Percentiles rank a stretch among this genome's conserved stretches.
These are phyloP conservation scores for Xestia xanthographa DNA, from an alignment of 2,888 invertebrate species.

Conservation along the genomic window DNA sequence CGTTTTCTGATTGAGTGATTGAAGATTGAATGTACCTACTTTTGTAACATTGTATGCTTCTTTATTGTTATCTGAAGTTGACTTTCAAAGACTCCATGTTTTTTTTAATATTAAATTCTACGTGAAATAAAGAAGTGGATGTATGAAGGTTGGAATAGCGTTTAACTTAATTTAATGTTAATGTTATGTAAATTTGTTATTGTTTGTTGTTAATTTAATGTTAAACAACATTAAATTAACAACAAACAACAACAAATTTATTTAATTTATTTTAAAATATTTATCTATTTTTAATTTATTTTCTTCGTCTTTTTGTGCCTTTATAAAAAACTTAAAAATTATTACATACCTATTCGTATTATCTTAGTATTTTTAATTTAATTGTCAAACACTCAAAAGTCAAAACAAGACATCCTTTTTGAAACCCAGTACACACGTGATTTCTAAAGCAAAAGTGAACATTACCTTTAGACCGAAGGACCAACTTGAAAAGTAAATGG, in stretches of 20 bases:
- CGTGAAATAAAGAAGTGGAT: not conserved
- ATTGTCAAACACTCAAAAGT: not conserved
- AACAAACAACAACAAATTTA: too few species aligned
- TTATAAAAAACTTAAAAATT: not conserved
- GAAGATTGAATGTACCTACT: slow-evolving; percentile 15
- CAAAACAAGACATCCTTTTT: not conserved
- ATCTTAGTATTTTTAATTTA: not conserved
- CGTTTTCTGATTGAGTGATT: slow-evolving; percentile 22
- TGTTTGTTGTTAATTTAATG: too few species aligned
- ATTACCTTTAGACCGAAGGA: not conserved
- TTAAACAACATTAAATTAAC: too few species aligned
- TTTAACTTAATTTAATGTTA: too few species aligned
- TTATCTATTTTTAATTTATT: too few species aligned
- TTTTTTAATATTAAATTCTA: not conserved
- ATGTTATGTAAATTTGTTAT: too few species aligned
- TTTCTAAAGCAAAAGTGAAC: slow-evolving; percentile 16
- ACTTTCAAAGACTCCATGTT: not conserved
- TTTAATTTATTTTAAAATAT: too few species aligned
- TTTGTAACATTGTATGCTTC: not conserved
- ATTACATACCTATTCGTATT: not conserved
- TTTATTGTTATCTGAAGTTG: not conserved
- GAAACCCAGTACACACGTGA: not conserved
- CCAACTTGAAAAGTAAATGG: slow-evolving; percentile 47
- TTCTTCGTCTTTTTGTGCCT: not conserved
- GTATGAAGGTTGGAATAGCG: not conserved